These are phyloP conservation scores for Sclerodermus sp. DNA, from an alignment of 2,888 invertebrate genomes.

Conservation along the genomic window DNA sequence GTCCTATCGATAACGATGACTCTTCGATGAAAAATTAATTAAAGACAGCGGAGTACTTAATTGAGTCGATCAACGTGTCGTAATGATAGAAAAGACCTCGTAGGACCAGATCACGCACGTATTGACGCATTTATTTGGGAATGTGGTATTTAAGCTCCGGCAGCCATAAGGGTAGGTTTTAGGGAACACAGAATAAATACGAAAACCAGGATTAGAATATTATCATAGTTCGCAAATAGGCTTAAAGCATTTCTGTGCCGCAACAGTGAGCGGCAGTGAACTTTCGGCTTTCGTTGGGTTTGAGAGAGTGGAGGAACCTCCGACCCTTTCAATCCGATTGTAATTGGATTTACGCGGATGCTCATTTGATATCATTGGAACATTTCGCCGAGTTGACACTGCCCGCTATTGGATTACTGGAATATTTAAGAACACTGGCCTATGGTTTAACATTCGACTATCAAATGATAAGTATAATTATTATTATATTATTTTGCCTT, in stretches of 20 bases:
- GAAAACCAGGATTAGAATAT: slow-evolving; percentile 41
- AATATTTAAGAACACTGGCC: slow-evolving; percentile 24
- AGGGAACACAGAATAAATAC: slow-evolving; percentile 29
- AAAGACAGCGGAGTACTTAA: no score
- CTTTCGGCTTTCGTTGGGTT: no score
- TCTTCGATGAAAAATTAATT: no score
- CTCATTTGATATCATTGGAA: slow-evolving; percentile 55
- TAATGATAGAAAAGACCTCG: no score
- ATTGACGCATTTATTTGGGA: slow-evolving; percentile 23
- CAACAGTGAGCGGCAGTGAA: slow-evolving; percentile 12
- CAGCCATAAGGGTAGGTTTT: slow-evolving; percentile 24
- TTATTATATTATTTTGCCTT: no score
- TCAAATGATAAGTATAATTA: no score
- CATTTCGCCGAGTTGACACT: slow-evolving; percentile 38
- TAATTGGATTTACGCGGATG: slow-evolving; percentile 54
- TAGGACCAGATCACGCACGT: slow-evolving; percentile 1
- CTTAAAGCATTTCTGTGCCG: slow-evolving; percentile 35
- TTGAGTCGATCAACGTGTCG: no score
- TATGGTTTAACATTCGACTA: no score
- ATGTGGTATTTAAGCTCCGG: slow-evolving; percentile 24
- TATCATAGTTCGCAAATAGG: slow-evolving; percentile 50
- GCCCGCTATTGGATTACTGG: slow-evolving; percentile 40
- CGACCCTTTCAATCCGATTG: slow-evolving; percentile 23
- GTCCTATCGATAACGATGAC: no score
- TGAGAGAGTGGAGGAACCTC: slow-evolving; percentile 16